Conservation (phyloP, 2,888 invertebrate genomes). For the Chirona hameri region DNA sequence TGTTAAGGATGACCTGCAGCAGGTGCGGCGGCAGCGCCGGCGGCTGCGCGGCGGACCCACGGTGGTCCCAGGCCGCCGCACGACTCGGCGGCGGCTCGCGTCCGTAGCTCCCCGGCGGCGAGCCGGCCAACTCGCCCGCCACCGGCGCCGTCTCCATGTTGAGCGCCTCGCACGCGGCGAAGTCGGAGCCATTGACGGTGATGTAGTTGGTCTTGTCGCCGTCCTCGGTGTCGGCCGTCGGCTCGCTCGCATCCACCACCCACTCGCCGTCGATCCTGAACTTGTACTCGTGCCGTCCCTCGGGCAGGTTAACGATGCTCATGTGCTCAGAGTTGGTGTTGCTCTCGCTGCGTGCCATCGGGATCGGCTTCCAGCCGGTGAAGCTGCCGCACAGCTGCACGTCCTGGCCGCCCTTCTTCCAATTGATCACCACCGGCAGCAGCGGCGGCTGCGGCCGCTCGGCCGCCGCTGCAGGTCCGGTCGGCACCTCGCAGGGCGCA, state of each 20-base stretch:
- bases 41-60: constrained; percentile 65
- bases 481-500: neutral
- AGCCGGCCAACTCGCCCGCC: neutral
- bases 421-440: constrained; percentile 39
- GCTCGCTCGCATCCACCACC: constrained; percentile 36
- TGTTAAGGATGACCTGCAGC: constrained; percentile 96
- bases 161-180: constrained; percentile 32
- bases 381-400: constrained; percentile 39
- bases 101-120: neutral
- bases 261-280: constrained; percentile 40
- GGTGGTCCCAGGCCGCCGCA: neutral
- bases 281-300: constrained; percentile 40
- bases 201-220: constrained; percentile 37
- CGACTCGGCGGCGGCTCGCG: neutral
- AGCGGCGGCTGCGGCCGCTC: constrained; percentile 7
- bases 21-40: constrained; percentile 97
- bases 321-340: constrained; percentile 7
- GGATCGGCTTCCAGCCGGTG: constrained; percentile 38
- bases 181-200: constrained; percentile 36
- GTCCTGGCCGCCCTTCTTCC: constrained; percentile 37
- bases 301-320: constrained; percentile 79
- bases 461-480: neutral
- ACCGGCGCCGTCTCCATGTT: constrained; percentile 7
- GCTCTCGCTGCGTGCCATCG: constrained; percentile 34
- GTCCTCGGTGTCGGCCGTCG: constrained; percentile 29